A percentile compares a stretch with the other conserved stretches of the same genome.
These are phyloP conservation scores for Gymnodraco acuticeps DNA, from an alignment of 2,797 vertebrate species.

Conservation along the genomic window DNA sequence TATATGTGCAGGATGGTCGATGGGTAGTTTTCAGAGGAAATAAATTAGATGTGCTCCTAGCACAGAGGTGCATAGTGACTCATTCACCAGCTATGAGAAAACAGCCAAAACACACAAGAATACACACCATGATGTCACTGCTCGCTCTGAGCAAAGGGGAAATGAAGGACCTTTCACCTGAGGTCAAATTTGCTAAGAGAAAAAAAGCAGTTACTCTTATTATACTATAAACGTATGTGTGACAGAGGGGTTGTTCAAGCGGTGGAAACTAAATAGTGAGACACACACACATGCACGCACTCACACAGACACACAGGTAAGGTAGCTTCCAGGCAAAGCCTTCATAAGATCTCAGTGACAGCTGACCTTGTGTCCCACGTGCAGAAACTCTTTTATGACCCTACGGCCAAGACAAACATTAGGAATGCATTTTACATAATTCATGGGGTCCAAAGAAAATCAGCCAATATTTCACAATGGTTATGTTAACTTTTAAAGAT, in stretches of 20 bases:
- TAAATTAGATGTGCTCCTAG: conserved; percentile 44
- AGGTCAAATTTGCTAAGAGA: conserved; percentile 53
- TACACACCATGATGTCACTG: conserved; percentile 56
- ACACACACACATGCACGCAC: conserved; percentile 17
- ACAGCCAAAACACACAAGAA: conserved; percentile 33
- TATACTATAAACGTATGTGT: conserved; percentile 22
- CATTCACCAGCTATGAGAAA: conserved; percentile 42
- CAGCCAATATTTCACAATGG: conserved; percentile 32
- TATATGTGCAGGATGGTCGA: conserved; percentile 26
- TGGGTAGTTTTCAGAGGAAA: conserved; percentile 33
- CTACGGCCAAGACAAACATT: conserved; percentile 59
- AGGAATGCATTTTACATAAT: conserved; percentile 67
- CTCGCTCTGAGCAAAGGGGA: conserved; percentile 21
- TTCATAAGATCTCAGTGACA: conserved; percentile 63
- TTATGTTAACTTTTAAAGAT: conserved; percentile 32
- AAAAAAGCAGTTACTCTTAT: conserved; percentile 17
- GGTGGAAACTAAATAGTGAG: conserved; percentile 64
- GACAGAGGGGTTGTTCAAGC: conserved; percentile 63
- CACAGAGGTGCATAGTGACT: conserved; percentile 57
- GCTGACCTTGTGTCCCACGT: conserved; percentile 67
- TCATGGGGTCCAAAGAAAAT: conserved; percentile 51
- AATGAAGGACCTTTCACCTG: conserved; percentile 51
- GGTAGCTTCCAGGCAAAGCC: conserved; percentile 51
- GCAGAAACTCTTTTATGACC: conserved; percentile 60
- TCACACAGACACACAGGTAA: conserved; percentile 9